These are phyloP conservation scores for Drosophila diplacantha DNA, from an alignment of 2,888 invertebrate species.

Conservation along the genomic window DNA sequence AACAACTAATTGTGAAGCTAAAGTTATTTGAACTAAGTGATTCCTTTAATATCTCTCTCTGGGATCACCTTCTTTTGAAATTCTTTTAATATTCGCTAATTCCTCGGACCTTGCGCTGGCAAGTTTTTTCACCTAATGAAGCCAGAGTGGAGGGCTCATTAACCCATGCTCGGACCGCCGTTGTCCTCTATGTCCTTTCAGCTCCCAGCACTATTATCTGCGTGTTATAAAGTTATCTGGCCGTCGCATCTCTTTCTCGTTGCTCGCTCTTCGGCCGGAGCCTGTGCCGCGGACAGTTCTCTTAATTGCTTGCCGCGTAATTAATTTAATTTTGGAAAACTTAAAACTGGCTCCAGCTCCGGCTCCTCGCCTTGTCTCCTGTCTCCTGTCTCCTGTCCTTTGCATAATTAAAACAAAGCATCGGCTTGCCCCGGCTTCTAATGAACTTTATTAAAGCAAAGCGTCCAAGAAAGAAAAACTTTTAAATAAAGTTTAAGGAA, in stretches of 20 bases:
- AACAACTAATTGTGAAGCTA: neutral
- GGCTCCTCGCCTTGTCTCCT: conserved; percentile 9
- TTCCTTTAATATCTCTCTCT: neutral
- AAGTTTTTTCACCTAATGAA: conserved; percentile 35
- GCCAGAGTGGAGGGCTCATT: conserved; percentile 27
- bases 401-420: conserved; percentile 60
- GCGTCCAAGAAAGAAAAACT: conserved; percentile 26
- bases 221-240: conserved; percentile 48
- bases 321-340: conserved; percentile 59
- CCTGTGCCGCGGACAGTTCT: conserved; percentile 53
- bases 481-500: conserved; percentile 32
- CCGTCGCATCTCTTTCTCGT: conserved; percentile 31
- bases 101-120: conserved; percentile 4
- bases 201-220: conserved; percentile 50
- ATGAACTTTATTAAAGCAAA: conserved; percentile 50
- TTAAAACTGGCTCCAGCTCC: conserved; percentile 48
- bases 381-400: conserved; percentile 31
- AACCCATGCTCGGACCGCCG: conserved; percentile 10
- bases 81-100: conserved; percentile 4
- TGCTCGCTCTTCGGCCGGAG: conserved; percentile 10
- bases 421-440: conserved; percentile 37
- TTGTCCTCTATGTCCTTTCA: conserved; percentile 26
- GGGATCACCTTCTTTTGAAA: neutral
- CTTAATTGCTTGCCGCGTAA: conserved; percentile 61
- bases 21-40: neutral